Base-by-base conservation (phyloP, 2,113 vertebrate genomes). In the Setophaga coronata region DNA sequence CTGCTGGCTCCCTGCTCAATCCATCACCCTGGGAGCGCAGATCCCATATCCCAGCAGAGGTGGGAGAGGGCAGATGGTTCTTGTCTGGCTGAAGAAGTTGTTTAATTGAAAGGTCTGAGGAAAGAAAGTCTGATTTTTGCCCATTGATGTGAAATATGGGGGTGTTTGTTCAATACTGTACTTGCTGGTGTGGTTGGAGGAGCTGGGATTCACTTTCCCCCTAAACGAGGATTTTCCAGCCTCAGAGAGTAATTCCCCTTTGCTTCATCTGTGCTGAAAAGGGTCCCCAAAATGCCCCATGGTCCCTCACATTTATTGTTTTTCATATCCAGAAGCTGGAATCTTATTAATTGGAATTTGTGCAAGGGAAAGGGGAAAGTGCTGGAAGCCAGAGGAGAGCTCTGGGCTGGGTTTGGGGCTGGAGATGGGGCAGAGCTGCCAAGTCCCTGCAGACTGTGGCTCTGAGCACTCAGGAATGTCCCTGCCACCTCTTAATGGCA, bases 11-110 rank as follows among this genome's bases (percentile, higher is more conserved):
- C 0, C 1, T 9, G 54, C 14, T 40, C 54, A 5, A 56, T 58
- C 76, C 83, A 9, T 89, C 60, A 2, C 20, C 26, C 72, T 58
- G 0, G 0, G 71, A 38, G 71, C 0, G 0, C 33, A 24, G 24
- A 47, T 12, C 47, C 28, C 67, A 43, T 8, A 8, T 8, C 82
- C 71, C 60, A 21, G 70, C 82, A 66, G 74, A 65, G 78, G 15
- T 48, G 54, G 7, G 5, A 65, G 64, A 7, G 33, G 64, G 66
- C 66, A 86, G 82, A 70, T 28, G 86, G 40, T 7, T 54, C 72
- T 34, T 69, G 38, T 51, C 87, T 57, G 45, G 36, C 57, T 53
- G 31, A 40, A 94, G 20, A 14, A 66, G 71, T 7, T 58, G 50
- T 45, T 83, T 34, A 86, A 88, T 84, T 70, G 47, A 69, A 62